Base-by-base conservation (phyloP, 1,140 invertebrate genomes). In the Lordiphosa clarofinis region DNA sequence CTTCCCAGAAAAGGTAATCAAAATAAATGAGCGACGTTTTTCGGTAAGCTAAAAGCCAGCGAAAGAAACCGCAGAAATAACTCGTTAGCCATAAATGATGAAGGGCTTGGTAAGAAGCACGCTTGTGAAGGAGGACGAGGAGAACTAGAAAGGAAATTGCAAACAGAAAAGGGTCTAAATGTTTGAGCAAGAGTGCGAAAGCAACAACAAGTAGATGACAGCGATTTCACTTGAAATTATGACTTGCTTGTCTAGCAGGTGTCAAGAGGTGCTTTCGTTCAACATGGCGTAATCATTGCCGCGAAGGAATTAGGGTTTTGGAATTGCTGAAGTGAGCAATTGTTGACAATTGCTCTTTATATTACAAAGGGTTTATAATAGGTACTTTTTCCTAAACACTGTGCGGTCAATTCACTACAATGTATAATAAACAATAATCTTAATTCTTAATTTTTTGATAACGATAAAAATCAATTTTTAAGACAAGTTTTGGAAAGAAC, bases 11-110 rank as follows among this genome's bases (percentile, higher is more conserved):
- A 84, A 76, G 76, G 76, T 82, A 82, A 82, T 82, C 78, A 82
- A 82, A 82, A 82, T 82, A 81, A 81, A 81, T 84, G 78, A 82
- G 76, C 76, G 72, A 82, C 78, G 79, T 75, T 81, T 75, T 72
- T 28, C 24, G 64, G 47, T 42, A 56, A 67, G 53, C 46, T 54
- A 47, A 69, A 60, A 62, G 65, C 50, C 50, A 47, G 50, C 56
- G 31, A 54, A 28, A 19, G 28, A 49, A 8, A 67, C 55, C 55
- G 53, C 56, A 58, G 53, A 75, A 82, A 81, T 72, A 81, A 81
- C 75, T 82, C 76, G 76, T 82, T 82, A 59, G 64, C 55, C 42
- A 7, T 40, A 68, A 68, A 59, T 68, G 64, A 67, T 59, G 61
- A 15, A 55, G 54, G 60, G 43, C 40, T 60, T 52, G 52, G 61